Evolutionary conservation across 2,888 invertebrate genomes (phyloP), one percentile per base, ranked within the genome.

Genomic region (Labia minor): DNA sequence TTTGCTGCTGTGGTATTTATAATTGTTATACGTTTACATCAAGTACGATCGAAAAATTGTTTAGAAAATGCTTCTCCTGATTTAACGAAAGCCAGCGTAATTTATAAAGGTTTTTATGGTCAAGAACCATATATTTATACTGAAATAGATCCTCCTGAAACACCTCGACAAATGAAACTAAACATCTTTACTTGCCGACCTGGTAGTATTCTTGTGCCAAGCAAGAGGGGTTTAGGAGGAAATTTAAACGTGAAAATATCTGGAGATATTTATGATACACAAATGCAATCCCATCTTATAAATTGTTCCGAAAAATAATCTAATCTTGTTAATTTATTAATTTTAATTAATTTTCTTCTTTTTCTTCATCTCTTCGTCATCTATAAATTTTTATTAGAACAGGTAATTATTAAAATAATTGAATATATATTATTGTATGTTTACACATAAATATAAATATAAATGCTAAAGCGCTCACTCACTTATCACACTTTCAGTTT

Each of bases 171-270:
- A 33, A 33, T 64, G 21, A 33, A 73, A 63, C 70, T 74, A 61
- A 72, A 72, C 66, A 72, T 74, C 64, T 71, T 74, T 37, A 72
- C 73, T 37, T 74, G 74, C 69, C 71, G 73, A 21, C 74, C 74
- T 18, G 71, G 72, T 21, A 73, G 73, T 62, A 70, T 74, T 21
- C 69, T 74, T 16, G 49, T 49, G 49, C 49, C 49, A 49, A 49
- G 49, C 49, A 49, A 49, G 16, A 4, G 49, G 2, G 49, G 49
- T 8, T 8, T 16, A 11, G 16, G 49, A 11, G 49, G 49, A 49
- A 49, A 49, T 49, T 8, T 49, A 8, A 49, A n/a, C 16, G 14
- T 49, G 49, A 49, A 49, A 49, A 14, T 14, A 10, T 16, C 49
- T 14, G 16, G 14, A 8, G 16, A 11, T 49, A 8, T 49, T n/a